A percentile compares a stretch with the other conserved stretches of the same genome.
These are phyloP conservation scores for Meteorus sp. DNA, from an alignment of 1,140 invertebrate species.

Conservation along the genomic window DNA sequence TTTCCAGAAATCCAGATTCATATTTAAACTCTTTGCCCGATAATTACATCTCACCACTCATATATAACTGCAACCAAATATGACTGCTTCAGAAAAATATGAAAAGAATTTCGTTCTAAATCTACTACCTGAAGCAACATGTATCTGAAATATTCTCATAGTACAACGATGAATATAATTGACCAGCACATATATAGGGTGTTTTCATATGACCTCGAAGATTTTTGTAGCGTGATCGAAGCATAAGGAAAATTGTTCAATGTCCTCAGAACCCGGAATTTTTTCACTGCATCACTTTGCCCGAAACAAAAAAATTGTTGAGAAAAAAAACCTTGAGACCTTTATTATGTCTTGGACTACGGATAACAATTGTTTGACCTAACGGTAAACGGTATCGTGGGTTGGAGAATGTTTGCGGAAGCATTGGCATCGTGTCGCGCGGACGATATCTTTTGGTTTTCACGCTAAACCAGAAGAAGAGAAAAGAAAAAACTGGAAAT, in stretches of 20 bases:
- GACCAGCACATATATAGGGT: too few relatives aligned
- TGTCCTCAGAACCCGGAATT: too few relatives aligned
- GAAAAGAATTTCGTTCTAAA: too few relatives aligned
- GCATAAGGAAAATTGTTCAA: too few relatives aligned
- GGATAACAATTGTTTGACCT: slow-evolving; percentile 33
- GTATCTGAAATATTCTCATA: too few relatives aligned
- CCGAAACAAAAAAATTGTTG: too few relatives aligned
- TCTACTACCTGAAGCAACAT: background rate
- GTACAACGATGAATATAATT: too few relatives aligned
- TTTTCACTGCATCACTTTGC: too few relatives aligned
- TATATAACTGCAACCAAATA: background rate
- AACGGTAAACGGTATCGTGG: slow-evolving; percentile 34
- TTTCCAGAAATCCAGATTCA: slow-evolving; percentile 2
- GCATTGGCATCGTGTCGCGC: slow-evolving; percentile 37
- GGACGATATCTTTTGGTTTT: slow-evolving; percentile 29
- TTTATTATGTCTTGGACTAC: background rate
- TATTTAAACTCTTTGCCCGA: background rate
- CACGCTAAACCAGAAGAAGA: slow-evolving; percentile 2
- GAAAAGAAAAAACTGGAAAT: slow-evolving; percentile 32
- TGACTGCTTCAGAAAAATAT: background rate
- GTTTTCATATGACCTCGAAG: too few relatives aligned
- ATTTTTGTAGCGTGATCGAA: too few relatives aligned
- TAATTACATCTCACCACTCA: background rate
- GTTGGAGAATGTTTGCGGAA: slow-evolving; percentile 48
- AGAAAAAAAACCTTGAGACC: slow-evolving; percentile 33